Base-by-base conservation (phyloP, 1,140 invertebrate species). In the Ostrea denselamellosa region DNA sequence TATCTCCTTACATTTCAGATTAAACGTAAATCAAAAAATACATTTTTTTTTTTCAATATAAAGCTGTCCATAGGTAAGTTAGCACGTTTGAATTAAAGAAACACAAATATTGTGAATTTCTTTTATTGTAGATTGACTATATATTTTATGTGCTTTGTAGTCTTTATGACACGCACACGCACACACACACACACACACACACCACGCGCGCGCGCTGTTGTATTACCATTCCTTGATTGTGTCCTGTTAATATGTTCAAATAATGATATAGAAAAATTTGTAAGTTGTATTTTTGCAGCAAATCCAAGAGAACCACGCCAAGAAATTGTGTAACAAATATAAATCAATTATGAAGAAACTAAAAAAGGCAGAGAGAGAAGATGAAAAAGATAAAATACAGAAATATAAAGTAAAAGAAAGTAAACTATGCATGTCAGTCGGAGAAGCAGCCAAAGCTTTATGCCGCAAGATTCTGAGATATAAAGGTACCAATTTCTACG, bases 221-320 rank as follows among this genome's bases (percentile, higher is more conserved):
- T 28, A 0, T 14, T 10, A 12, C 4, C 34, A 44, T 2, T 44
- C 34, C 5, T 44, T 44, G 34, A 5, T 44, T 44, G 5, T 44
- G 34, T 44, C 34, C 34, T 44, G 34, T 34, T 14, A 28, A 34
- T 0, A 34, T 28, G 8, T 14, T 14, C 14, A 77, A 28, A 34
- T 14, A 34, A 34, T 5, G 4, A 58, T 14, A 58, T 5, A 58
- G 17, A 2, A 2, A 19, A 19, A 17, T 62, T 17, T 1, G 56
- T 62, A 62, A 19, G 7, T 62, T 17, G 19, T 19, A 19, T n/a
- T n/a, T n/a, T 62, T 8, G n/a, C 68, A 77, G 68, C 68, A 77
- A 77, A 77, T 77, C 22, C 68, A 77, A 77, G 68, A 77, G 28
- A 77, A 25, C 2, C 68, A 77, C 9, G 68, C 68, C 12, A 77